Evolutionary conservation across 2,888 invertebrate genomes (phyloP), one percentile per base, ranked within the genome.

Genomic region (Microdon myrmicae): DNA sequence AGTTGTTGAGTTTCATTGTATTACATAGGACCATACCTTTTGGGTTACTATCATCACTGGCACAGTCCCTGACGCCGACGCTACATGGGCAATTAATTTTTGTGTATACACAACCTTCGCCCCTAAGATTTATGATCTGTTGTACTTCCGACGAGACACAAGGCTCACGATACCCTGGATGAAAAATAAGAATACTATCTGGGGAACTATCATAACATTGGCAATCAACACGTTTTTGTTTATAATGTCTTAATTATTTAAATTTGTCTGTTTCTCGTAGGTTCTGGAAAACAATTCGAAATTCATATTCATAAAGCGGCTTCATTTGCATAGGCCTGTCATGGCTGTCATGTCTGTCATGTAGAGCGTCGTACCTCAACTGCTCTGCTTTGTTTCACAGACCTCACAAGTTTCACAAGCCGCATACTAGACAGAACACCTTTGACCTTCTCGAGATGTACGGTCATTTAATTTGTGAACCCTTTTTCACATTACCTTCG

Each of bases 21-120:
- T n/a, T n/a, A n/a, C n/a, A n/a, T n/a, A n/a, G n/a, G n/a, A n/a
- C n/a, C n/a, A n/a, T n/a, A n/a, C n/a, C n/a, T n/a, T n/a, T n/a
- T n/a, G n/a, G n/a, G n/a, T 22, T 8, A 22, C 5, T 8, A 22
- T 6, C 22, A 8, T 8, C 5, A 22, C 22, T 22, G 8, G 8
- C 22, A 6, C 22, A 1, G 14, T 12, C 14, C 6, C 4, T 9
- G 12, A 14, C 16, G 17, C n/a, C 32, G 6, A 34, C 17, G 10
- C 59, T 59, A 59, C 66, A 66, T 59, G 59, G 64, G 59, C 66
- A 66, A 66, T 66, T 66, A 66, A 66, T 66, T 66, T 66, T 48
- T 59, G 59, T 66, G 59, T 48, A 59, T 59, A 64, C 37, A 64
- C 56, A 44, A 35, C 39, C 58, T 58, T 64, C 39, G 41, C 43